Evolutionary conservation across 2,113 vertebrate species (phyloP).

Genomic region (Istiophorus platypterus): DNA sequence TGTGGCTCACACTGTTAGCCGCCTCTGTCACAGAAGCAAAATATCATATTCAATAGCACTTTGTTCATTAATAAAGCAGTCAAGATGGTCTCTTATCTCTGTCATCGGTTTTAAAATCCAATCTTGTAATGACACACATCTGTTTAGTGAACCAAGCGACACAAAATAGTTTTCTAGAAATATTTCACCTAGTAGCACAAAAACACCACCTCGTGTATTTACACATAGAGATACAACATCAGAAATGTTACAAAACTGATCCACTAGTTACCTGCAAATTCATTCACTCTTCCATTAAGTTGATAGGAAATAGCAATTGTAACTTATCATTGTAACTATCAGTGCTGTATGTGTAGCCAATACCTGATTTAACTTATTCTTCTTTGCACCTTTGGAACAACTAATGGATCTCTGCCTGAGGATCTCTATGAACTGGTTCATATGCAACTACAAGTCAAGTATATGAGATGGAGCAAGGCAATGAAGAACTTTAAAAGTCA

Average conservation of each 20-base stretch:
- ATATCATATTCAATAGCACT: background rate
- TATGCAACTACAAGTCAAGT: no score
- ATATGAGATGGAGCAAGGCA: no score
- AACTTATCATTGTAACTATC: no score
- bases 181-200: background rate
- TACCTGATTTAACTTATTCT: background rate
- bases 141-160: background rate
- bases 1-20: constrained; percentile 12
- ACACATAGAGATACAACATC: background rate
- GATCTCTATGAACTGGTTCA: no score
- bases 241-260: background rate
- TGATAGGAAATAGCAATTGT: background rate
- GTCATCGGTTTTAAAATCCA: background rate
- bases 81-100: background rate
- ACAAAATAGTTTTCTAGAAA: background rate
- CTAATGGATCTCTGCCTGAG: no score
- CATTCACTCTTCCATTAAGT: background rate
- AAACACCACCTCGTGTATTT: background rate
- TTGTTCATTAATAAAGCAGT: background rate
- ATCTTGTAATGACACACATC: background rate
- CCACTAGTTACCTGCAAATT: background rate
- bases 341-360: background rate
- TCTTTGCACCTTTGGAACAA: background rate
- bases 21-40: constrained; percentile 17
- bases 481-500: no score